phyloP scores from a whole-genome alignment of 2,888 invertebrate species.

The Coleophora flavipennella region DNA sequence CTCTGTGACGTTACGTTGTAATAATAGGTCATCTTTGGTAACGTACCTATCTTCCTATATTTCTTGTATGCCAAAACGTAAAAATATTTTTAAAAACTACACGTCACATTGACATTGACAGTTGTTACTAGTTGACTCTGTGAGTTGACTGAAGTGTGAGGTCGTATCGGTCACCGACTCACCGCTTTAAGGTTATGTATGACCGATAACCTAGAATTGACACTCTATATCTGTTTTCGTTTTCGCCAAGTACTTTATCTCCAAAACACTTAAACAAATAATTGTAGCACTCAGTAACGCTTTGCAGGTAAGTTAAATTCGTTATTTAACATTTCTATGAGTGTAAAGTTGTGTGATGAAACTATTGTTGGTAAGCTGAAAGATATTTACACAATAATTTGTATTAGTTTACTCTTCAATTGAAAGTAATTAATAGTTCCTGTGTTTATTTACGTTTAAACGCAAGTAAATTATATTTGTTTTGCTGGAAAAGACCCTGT shows the following conservation, averaged over 20 bases:
- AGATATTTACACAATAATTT: not conserved
- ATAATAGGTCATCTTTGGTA: no score
- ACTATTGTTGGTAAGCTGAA: not conserved
- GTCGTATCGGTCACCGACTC: no score
- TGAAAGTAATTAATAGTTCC: no score
- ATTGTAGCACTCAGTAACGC: no score
- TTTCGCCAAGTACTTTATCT: slow-evolving; percentile 4
- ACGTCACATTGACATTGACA: not conserved
- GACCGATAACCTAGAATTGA: slow-evolving; percentile 12
- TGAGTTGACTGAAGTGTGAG: no score
- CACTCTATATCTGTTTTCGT: slow-evolving; percentile 1
- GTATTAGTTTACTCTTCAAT: no score
- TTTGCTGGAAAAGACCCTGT: no score
- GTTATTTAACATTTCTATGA: not conserved
- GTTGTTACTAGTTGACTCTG: not conserved
- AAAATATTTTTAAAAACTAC: not conserved
- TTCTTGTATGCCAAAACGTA: not conserved
- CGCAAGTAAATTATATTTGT: no score
- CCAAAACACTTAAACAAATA: not conserved
- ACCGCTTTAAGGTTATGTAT: slow-evolving; percentile 12
- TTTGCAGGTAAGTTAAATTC: not conserved
- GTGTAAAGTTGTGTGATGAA: not conserved
- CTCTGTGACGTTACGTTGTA: no score
- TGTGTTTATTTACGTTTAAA: no score
- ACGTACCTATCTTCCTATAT: no score